phyloP scores from a whole-genome alignment of 2,113 vertebrate species.

The Coptodon rendalli region DNA sequence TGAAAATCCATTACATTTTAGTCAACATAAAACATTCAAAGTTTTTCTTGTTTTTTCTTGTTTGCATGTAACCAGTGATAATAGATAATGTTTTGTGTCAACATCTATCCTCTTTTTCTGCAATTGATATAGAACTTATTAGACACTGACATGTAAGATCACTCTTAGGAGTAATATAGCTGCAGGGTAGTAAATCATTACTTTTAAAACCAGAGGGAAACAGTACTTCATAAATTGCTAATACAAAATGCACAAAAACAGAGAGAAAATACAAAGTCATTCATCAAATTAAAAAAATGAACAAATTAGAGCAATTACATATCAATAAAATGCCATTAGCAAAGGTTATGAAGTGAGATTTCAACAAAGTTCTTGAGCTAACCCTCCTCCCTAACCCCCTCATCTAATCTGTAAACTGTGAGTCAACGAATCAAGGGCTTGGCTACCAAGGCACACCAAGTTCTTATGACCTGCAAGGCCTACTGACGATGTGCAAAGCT shows the following conservation, averaged over 20 bases:
- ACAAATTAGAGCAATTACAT: background rate
- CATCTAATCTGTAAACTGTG: background rate
- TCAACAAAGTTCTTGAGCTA: background rate
- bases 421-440: accelerated
- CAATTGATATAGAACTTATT: background rate
- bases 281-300: accelerated
- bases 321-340: background rate
- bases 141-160: background rate
- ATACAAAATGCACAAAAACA: background rate
- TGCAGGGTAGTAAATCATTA: background rate
- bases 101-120: background rate
- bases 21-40: background rate
- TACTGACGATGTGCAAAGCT: background rate
- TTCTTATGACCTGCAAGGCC: background rate
- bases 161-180: no score
- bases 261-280: background rate
- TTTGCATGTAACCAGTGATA: background rate
- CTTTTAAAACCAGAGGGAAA: background rate
- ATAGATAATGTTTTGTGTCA: accelerated
- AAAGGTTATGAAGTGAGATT: background rate
- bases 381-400: background rate
- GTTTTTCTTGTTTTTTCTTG: background rate
- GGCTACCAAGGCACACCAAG: background rate
- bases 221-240: background rate
- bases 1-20: background rate